A percentile compares a stretch with the other conserved stretches of the same genome.
These are phyloP conservation scores for Neoaliturus tenellus DNA, from an alignment of 2,888 invertebrate species.

Conservation along the genomic window DNA sequence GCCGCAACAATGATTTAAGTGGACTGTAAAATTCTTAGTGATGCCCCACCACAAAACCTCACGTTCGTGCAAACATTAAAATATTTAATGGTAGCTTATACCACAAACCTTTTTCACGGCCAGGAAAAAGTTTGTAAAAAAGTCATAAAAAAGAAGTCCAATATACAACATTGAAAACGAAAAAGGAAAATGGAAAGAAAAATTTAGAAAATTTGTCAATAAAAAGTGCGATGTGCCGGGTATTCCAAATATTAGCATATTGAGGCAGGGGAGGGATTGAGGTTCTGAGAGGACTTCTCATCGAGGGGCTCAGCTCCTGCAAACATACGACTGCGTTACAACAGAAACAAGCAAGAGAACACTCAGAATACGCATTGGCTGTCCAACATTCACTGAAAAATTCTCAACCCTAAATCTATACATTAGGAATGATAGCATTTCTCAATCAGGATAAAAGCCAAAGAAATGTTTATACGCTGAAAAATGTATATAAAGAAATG, in stretches of 20 bases:
- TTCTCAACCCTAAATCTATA: too few relatives aligned
- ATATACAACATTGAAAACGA: conserved; percentile 93
- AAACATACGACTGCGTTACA: conserved; percentile 16
- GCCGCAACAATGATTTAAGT: too few relatives aligned
- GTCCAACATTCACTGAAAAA: too few relatives aligned
- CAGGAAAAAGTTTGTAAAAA: conserved; percentile 15
- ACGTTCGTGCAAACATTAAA: conserved; percentile 9
- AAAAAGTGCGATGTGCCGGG: conserved; percentile 80
- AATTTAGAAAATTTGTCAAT: conserved; percentile 92
- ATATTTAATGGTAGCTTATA: not conserved
- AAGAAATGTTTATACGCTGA: too few relatives aligned
- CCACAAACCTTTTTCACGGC: not conserved
- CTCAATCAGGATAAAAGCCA: too few relatives aligned
- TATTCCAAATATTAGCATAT: conserved; percentile 90
- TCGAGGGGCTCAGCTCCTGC: conserved; percentile 75
- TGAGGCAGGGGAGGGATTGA: conserved; percentile 81
- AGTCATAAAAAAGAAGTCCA: conserved; percentile 86
- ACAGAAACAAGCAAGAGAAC: not conserved
- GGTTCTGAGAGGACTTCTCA: conserved; percentile 65
- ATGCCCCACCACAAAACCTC: conserved; percentile 28
- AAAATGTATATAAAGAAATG: too few relatives aligned
- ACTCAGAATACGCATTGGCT: too few relatives aligned
- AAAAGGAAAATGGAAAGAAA: conserved; percentile 93
- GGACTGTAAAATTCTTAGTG: too few relatives aligned
- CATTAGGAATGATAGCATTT: too few relatives aligned